Evolutionary conservation across 2,113 vertebrate genomes (phyloP).

Genomic region (Castor canadensis): DNA sequence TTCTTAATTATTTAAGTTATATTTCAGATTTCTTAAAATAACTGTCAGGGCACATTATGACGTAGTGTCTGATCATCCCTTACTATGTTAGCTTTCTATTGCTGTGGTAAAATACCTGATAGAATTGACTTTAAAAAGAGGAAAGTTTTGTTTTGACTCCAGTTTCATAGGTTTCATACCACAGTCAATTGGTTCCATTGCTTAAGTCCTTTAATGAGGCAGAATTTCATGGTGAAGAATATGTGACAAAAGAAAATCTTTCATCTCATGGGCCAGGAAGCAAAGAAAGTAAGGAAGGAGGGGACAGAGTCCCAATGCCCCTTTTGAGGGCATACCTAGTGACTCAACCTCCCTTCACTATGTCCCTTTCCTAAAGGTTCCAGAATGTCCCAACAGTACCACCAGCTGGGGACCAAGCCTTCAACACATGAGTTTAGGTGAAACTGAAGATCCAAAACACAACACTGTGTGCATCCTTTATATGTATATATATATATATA

Average conservation of each 20-base stretch:
- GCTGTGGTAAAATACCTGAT: not conserved
- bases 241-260: not conserved
- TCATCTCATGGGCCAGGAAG: not conserved
- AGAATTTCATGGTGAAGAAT: not conserved
- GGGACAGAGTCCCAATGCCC: not conserved
- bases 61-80: not conserved
- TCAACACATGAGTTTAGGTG: not conserved
- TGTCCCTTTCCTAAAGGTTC: not conserved
- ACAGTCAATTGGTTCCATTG: not conserved
- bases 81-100: not conserved
- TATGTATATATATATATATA: no score
- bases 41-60: not conserved
- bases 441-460: not conserved
- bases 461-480: not conserved
- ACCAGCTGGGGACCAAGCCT: not conserved
- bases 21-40: constrained; percentile 5
- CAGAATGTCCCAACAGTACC: not conserved
- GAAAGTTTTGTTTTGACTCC: not conserved
- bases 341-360: no score
- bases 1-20: not conserved
- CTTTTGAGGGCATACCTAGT: fast-evolving
- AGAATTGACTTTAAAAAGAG: not conserved
- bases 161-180: not conserved
- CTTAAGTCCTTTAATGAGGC: not conserved
- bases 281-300: not conserved